A percentile compares a stretch with the other conserved stretches of the same genome.
These are phyloP conservation scores for Chaetodon trifascialis DNA, from an alignment of 2,113 vertebrate species.

Conservation along the genomic window DNA sequence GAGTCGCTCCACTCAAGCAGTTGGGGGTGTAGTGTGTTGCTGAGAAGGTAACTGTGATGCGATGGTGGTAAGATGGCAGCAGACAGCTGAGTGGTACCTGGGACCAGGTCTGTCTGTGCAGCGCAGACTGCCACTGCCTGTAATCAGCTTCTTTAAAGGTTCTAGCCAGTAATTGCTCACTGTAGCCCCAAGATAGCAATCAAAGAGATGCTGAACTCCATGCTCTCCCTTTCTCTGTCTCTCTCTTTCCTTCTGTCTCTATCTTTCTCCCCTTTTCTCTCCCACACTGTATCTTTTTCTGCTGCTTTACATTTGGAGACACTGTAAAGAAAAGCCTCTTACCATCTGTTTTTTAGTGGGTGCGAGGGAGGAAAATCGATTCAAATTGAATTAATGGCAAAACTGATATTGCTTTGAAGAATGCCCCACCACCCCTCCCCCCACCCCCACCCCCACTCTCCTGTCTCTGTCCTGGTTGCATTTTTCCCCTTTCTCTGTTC, in stretches of 20 bases:
- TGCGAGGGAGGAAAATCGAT: slow-evolving; percentile 75
- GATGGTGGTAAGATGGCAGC: slow-evolving; percentile 31
- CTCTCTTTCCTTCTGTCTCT: slow-evolving; percentile 47
- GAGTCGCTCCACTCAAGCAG: slow-evolving; percentile 17
- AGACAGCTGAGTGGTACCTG: slow-evolving; percentile 69
- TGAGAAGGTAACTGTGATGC: slow-evolving; percentile 16
- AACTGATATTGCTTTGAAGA: slow-evolving; percentile 87
- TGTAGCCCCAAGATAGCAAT: slow-evolving; percentile 90
- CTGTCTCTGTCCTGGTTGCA: slow-evolving; percentile 72
- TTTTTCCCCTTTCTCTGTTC: slow-evolving; percentile 73
- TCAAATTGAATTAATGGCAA: slow-evolving; percentile 85
- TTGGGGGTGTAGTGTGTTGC: not conserved
- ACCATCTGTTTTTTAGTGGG: slow-evolving; percentile 79
- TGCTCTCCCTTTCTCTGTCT: slow-evolving; percentile 58
- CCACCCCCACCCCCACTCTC: not conserved
- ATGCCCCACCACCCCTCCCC: slow-evolving; percentile 25
- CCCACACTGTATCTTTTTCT: slow-evolving; percentile 42
- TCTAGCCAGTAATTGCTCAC: slow-evolving; percentile 90
- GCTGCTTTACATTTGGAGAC: slow-evolving; percentile 66
- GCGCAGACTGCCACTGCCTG: slow-evolving; percentile 78
- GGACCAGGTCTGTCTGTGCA: slow-evolving; percentile 71
- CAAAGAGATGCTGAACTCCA: slow-evolving; percentile 86
- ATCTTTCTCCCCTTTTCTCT: slow-evolving; percentile 15
- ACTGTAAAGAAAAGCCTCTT: slow-evolving; percentile 75
- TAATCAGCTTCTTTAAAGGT: slow-evolving; percentile 88